Evolutionary conservation across 1,140 invertebrate genomes (phyloP), one percentile per base, ranked within the genome.

Genomic region (Hyposmocoma kahamanoa): DNA sequence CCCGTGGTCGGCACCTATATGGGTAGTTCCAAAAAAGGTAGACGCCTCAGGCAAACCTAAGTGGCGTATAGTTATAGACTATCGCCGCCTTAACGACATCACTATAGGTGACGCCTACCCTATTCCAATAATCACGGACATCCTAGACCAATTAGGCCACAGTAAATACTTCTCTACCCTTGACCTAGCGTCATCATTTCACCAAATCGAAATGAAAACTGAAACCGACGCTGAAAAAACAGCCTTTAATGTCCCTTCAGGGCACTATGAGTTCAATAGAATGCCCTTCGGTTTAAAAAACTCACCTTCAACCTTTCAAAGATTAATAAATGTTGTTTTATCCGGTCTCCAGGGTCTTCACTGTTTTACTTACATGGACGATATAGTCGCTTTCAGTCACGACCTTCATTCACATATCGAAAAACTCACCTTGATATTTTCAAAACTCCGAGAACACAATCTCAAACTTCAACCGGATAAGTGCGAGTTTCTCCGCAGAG

Each of bases 181-280:
- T 1, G 87, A 90, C 63, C 47, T 89, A 13, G 65, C 68, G 0
- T 75, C 61, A 17, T 88, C 88, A 0, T 90, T 86, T 57, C 84
- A 84, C 65, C 87, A 90, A 65, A 38, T 38, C 72, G 89, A 20
- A 42, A 56, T 89, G 13, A 62, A 70, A 3, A 38, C 59, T 38
- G 47, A 53, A 9, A 69, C 80, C 59, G n/a, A n/a, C n/a, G 62
- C 67, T 46, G 63, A 52, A 19, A 68, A 81, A 24, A 76, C 77
- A 2, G 70, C 68, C 1, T 78, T 78, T 45, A 68, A 65, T 18
- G 68, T 67, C 0, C 45, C 58, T 19, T 46, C 56, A 8, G 75
- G 66, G 6, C 67, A 72, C 44, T 83, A 65, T 49, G 49, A 77
- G 47, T 82, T 57, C 48, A 41, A 32, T n/a, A 34, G 64, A 22